Percentiles rank a stretch among this genome's conserved stretches.
phyloP scores from a whole-genome alignment of 2,113 vertebrate species.

The Saguinus midas region DNA sequence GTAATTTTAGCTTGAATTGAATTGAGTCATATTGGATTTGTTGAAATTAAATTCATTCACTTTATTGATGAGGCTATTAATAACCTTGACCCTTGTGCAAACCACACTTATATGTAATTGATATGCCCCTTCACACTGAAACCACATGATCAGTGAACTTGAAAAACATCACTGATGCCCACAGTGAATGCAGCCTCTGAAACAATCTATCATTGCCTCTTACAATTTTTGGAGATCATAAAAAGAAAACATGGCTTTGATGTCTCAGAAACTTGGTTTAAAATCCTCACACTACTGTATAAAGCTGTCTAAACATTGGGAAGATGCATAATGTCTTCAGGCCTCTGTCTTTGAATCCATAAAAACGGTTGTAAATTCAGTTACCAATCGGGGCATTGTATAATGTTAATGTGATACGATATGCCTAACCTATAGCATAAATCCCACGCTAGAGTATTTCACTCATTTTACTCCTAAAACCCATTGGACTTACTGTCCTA shows the following conservation, averaged over 20 bases:
- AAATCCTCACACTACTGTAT: neutral
- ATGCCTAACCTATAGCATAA: neutral
- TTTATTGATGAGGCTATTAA: neutral
- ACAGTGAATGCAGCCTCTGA: neutral
- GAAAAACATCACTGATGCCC: neutral
- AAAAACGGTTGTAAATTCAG: neutral
- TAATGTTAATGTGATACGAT: neutral
- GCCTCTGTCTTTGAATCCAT: neutral
- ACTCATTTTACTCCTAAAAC: neutral
- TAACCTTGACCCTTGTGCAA: neutral
- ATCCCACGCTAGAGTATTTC: neutral
- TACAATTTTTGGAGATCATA: neutral
- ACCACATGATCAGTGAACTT: neutral
- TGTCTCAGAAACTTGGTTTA: neutral
- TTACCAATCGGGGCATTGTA: neutral
- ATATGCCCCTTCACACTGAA: neutral
- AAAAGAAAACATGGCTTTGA: neutral
- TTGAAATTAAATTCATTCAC: neutral
- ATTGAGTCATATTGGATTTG: neutral
- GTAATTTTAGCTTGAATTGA: constrained; percentile 15
- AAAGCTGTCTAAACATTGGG: neutral
- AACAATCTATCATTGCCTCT: neutral
- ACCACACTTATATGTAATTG: neutral
- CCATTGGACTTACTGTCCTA: neutral
- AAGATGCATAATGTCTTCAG: neutral